Percentiles rank a stretch among this genome's conserved stretches.
phyloP scores from a whole-genome alignment of 2,797 vertebrate genomes.

The Anableps anableps region DNA sequence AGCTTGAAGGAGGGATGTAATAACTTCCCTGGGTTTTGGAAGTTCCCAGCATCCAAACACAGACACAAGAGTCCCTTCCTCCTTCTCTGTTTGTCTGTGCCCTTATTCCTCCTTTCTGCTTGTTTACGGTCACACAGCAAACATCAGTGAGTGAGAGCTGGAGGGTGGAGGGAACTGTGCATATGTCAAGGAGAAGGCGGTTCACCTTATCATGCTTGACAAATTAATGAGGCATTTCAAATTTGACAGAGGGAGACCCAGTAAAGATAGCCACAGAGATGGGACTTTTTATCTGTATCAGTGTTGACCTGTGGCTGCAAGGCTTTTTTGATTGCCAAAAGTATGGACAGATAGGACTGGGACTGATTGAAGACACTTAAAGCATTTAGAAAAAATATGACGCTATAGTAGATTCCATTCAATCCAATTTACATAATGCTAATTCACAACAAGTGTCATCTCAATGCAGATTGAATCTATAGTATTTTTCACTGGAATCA shows the following conservation, averaged over 20 bases:
- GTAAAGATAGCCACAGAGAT: slow-evolving; percentile 43
- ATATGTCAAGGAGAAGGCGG: slow-evolving; percentile 28
- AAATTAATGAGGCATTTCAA: slow-evolving; percentile 68
- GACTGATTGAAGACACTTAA: neutral
- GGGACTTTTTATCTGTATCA: slow-evolving; percentile 48
- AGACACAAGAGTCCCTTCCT: slow-evolving; percentile 37
- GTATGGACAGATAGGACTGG: neutral
- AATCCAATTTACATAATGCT: neutral
- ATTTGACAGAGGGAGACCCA: slow-evolving; percentile 53
- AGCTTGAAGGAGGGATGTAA: slow-evolving; percentile 20
- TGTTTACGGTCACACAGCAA: slow-evolving; percentile 68
- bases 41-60: slow-evolving; percentile 57
- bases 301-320: slow-evolving; percentile 27
- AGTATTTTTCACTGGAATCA: neutral
- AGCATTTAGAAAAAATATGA: neutral
- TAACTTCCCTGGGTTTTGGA: slow-evolving; percentile 32
- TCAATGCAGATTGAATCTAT: neutral
- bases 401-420: neutral
- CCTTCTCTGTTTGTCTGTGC: slow-evolving; percentile 35
- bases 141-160: slow-evolving; percentile 53
- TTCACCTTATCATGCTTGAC: slow-evolving; percentile 63
- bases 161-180: slow-evolving; percentile 52
- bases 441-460: neutral
- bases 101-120: slow-evolving; percentile 54
- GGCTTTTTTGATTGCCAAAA: slow-evolving; percentile 16